Conservation (phyloP, 1,140 invertebrate species). For the Temnothorax nylanderi region DNA sequence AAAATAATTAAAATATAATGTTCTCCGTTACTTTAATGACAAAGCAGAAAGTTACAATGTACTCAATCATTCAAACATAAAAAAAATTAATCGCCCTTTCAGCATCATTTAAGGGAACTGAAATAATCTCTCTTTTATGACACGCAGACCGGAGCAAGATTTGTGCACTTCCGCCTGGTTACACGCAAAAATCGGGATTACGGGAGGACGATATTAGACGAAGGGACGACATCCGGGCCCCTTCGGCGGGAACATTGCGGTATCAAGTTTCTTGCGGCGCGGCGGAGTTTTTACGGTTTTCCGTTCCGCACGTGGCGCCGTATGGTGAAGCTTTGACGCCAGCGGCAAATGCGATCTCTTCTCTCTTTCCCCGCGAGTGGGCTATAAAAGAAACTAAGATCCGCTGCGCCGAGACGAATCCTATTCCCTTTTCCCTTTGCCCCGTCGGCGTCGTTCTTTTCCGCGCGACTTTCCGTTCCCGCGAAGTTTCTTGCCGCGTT, state of each 20-base stretch:
- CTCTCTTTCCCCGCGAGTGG: neutral
- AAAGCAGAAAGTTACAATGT: neutral
- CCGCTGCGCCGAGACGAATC: conserved; percentile 8
- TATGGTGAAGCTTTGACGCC: conserved; percentile 41
- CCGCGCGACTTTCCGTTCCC: conserved; percentile 32
- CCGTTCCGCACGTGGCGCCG: conserved; percentile 12
- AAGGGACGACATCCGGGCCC: conserved; percentile 9
- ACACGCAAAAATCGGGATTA: conserved; percentile 14
- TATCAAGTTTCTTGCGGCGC: conserved; percentile 53
- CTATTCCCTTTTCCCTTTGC: conserved; percentile 36
- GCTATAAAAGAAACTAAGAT: conserved; percentile 43
- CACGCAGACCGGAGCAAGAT: neutral
- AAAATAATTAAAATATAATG: neutral
- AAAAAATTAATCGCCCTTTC: neutral
- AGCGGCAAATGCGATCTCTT: conserved; percentile 41
- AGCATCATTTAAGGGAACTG: neutral
- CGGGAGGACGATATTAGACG: neutral
- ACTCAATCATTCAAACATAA: neutral
- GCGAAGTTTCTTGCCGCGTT: conserved; percentile 30
- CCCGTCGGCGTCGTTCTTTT: neutral
- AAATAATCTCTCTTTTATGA: conserved; percentile 20
- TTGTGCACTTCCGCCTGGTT: conserved; percentile 20
- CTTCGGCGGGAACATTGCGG: conserved; percentile 24
- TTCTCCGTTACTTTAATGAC: neutral
- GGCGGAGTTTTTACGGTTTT: conserved; percentile 34